Percentiles rank a stretch among this genome's conserved stretches.
phyloP scores from a whole-genome alignment of 2,797 vertebrate species.

The Staurois parvus region DNA sequence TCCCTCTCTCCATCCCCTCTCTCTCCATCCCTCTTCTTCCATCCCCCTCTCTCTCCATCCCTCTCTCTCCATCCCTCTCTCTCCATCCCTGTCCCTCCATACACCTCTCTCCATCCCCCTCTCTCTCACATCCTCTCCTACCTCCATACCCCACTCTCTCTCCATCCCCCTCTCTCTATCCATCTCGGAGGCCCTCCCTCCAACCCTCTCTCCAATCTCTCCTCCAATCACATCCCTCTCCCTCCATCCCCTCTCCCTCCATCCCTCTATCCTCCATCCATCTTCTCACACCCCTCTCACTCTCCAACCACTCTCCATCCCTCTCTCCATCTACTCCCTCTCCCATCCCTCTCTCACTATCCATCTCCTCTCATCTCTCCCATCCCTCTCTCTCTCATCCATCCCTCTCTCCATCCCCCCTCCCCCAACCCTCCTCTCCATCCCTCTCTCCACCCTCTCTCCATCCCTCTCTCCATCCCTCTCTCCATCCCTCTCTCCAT shows the following conservation, averaged over 20 bases:
- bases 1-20: not conserved
- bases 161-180: not conserved
- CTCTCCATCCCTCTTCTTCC: not conserved
- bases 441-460: no score
- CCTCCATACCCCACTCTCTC: not conserved
- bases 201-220: not conserved
- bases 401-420: no score
- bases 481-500: no score
- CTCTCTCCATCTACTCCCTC: not conserved
- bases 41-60: not conserved
- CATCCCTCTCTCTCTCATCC: no score
- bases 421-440: no score
- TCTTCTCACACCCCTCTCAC: not conserved
- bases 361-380: no score
- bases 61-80: conserved; percentile 2
- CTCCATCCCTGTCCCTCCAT: not conserved
- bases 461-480: no score
- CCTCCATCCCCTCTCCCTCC: not conserved
- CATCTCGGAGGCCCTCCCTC: not conserved
- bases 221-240: not conserved
- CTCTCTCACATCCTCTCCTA: not conserved
- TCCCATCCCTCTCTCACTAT: no score
- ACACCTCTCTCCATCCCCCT: not conserved
- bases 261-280: not conserved
- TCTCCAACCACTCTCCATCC: no score